Percentiles rank a stretch among this genome's conserved stretches.
Conservation (phyloP, 1,140 invertebrate genomes). For the Drosophila lowei region DNA sequence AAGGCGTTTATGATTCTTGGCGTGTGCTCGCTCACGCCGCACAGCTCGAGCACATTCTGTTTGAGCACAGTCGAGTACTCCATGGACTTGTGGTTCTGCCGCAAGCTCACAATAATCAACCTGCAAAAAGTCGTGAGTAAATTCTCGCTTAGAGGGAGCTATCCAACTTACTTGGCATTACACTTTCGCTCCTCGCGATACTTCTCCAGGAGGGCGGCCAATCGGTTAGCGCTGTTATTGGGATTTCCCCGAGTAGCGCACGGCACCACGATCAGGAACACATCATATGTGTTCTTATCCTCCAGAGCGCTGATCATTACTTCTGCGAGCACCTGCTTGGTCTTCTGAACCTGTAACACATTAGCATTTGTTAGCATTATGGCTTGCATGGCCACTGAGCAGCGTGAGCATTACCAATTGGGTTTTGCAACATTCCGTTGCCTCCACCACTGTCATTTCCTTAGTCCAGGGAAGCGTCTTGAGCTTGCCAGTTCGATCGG, state of each 20-base stretch:
- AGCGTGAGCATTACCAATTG: constrained; percentile 26
- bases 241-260: constrained; percentile 67
- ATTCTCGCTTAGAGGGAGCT: too few relatives aligned
- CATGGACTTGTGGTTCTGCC: constrained; percentile 61
- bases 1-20: constrained; percentile 69
- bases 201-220: constrained; percentile 46
- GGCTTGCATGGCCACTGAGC: too few relatives aligned
- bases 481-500: constrained; percentile 45
- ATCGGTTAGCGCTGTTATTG: constrained; percentile 39
- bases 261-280: constrained; percentile 74
- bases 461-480: constrained; percentile 51
- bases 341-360: constrained; percentile 41
- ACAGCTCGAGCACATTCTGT: constrained; percentile 75
- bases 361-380: not conserved
- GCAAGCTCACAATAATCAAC: constrained; percentile 68
- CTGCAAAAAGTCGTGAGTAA: constrained; percentile 15
- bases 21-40: constrained; percentile 67
- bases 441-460: constrained; percentile 55
- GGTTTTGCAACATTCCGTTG: constrained; percentile 38
- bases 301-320: constrained; percentile 49
- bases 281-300: constrained; percentile 53
- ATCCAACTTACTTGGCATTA: constrained; percentile 63
- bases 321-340: constrained; percentile 52
- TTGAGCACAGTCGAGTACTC: constrained; percentile 43
- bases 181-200: constrained; percentile 66